Base-by-base conservation (phyloP, 2,888 invertebrate genomes). In the Epirrhoe alternata region DNA sequence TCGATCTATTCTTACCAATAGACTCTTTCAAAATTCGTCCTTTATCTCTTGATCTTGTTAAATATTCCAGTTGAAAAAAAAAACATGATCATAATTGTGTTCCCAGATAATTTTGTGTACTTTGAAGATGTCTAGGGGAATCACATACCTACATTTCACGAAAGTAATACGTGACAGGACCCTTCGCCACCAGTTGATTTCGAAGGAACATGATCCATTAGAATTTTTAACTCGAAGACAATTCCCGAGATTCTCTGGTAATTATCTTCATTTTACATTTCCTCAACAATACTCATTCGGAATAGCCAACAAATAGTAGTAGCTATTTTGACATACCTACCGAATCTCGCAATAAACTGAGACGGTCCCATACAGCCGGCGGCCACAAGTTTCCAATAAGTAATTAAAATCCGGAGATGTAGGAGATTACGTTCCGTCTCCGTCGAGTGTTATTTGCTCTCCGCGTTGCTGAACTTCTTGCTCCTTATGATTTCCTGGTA, bases 361-460 rank as follows among this genome's bases (percentile, higher is more conserved):
- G 88, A 88, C 86, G 86, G 73, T 87, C 83, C 82, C 85, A 85
- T 84, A 88, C 84, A 83, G 90, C 92, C 92, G 83, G 88, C 88
- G 91, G 92, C 90, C 90, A 86, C 92, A 91, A 92, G 87, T 92
- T 91, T 92, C 93, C 92, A 88, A 92, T 90, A 91, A 91, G 92
- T 91, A 92, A 93, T 93, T 93, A 93, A 92, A 92, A 92, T 89
- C 91, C 82, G 82, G 83, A 89, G 89, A 88, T 86, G 84, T 84
- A 82, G 79, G 84, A 88, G 88, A 90, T 91, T 89, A 91, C 89
- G 80, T 84, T 84, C 81, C 83, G 82, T 85, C 90, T 90, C 86
- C 83, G 82, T 84, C 76, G 81, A 81, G 83, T 91, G 24, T 24
- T 24, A 85, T 92, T 92, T 92, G 86, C 85, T 82, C 80, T 78